Base-by-base conservation (phyloP, 2,113 vertebrate genomes). In the Nicator chloris region DNA sequence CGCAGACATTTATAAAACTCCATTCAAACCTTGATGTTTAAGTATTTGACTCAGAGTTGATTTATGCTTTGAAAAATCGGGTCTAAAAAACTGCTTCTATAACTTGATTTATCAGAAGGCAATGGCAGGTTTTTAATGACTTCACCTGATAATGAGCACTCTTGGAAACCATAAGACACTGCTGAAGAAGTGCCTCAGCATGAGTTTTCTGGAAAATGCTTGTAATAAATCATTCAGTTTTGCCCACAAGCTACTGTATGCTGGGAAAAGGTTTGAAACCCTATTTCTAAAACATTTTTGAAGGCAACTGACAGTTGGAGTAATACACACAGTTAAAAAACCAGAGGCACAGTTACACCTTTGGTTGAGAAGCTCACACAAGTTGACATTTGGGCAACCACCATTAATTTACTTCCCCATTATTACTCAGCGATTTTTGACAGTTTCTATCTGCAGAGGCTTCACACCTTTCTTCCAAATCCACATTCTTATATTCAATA, bases 211-310 rank as follows among this genome's bases (percentile, higher is more conserved):
- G 82, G 78, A 93, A 97, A 97, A 95, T 21, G 71, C 82, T 94
- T 96, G 85, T 92, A 97, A 95, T 96, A 97, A 96, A 97, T 97
- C 93, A 93, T 90, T 97, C 86, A 17, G 0, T 87, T 97, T 97
- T 95, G 73, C 83, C 97, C 92, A 73, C 54, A 90, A 96, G 91
- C 86, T 73, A 80, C 28, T 81, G 65, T 95, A 53, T 92, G 91
- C 90, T 87, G 53, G 76, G 86, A 91, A 93, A 65, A 93, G 66
- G 82, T 88, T 65, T 96, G 86, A 95, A 96, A 97, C n/a, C 47
- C 70, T 53, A 33, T 93, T 88, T 91, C 88, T 89, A 78, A 89
- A 96, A 83, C 39, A 73, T 86, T 95, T 94, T 90, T 78, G 75
- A 92, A 91, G 70, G 50, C 35, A 70, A 72, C 72, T 85, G 88